Evolutionary conservation across 2,888 invertebrate genomes (phyloP).

Genomic region (Busseola fusca): DNA sequence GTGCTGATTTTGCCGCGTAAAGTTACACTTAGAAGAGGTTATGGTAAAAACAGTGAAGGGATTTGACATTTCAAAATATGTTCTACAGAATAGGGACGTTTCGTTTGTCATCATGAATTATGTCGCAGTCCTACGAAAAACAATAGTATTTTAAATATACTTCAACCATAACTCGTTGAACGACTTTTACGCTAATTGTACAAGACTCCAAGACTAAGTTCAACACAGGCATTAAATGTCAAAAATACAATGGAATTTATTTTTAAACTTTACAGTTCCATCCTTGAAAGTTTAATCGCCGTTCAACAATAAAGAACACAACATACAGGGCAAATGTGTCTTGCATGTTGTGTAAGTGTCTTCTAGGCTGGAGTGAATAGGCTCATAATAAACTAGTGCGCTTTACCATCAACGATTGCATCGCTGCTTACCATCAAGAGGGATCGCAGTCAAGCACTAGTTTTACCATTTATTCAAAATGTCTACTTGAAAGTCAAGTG

Average conservation of each 20-base stretch:
- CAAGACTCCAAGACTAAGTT: neutral
- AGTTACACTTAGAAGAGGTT: neutral
- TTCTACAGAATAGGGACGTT: neutral
- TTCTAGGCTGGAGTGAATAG: no score
- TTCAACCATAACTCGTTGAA: neutral
- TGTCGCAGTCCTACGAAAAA: neutral
- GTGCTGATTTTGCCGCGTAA: slow-evolving; percentile 39
- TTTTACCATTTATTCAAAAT: slow-evolving; percentile 20
- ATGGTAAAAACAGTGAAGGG: neutral
- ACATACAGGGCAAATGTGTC: neutral
- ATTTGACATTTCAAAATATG: neutral
- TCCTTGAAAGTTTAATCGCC: neutral
- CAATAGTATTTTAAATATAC: slow-evolving; percentile 3
- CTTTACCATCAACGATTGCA: no score
- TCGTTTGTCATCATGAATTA: neutral
- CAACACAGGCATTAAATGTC: neutral
- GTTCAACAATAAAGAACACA: slow-evolving; percentile 14
- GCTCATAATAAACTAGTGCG: no score
- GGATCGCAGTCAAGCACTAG: no score
- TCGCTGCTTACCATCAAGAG: no score
- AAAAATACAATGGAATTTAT: slow-evolving; percentile 4
- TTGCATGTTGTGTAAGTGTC: no score
- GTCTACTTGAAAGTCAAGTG: slow-evolving; percentile 17
- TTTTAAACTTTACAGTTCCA: neutral
- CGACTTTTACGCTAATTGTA: slow-evolving; percentile 1